A percentile compares a stretch with the other conserved stretches of the same genome.
These are phyloP conservation scores for Tamias sibiricus DNA, from an alignment of 2,113 vertebrate species.

Conservation along the genomic window DNA sequence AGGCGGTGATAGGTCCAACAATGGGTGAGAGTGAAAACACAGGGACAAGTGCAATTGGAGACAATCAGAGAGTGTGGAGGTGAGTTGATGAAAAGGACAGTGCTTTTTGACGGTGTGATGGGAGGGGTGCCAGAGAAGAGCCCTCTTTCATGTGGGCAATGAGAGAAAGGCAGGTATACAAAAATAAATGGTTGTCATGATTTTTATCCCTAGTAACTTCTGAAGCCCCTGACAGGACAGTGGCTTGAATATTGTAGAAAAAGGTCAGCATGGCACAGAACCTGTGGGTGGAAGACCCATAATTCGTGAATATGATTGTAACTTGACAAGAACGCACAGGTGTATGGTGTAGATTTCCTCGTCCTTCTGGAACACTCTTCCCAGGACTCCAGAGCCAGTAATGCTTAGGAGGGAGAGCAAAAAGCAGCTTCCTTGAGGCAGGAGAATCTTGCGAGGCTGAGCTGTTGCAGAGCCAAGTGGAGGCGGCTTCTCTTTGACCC, in stretches of 20 bases:
- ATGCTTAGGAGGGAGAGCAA: not conserved
- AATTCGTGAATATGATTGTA: not conserved
- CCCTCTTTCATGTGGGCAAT: not conserved
- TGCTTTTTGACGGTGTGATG: not conserved
- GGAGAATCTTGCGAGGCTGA: not conserved
- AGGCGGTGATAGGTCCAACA: not conserved
- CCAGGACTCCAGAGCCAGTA: not conserved
- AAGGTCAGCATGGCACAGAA: not conserved
- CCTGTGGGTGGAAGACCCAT: not conserved
- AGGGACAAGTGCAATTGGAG: not conserved
- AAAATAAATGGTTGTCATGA: not conserved
- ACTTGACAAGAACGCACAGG: not conserved
- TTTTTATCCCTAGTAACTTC: not conserved
- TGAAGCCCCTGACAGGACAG: not conserved
- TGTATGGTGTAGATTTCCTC: not conserved
- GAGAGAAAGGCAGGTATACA: not conserved
- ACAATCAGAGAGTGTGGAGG: not conserved
- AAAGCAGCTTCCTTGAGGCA: not conserved
- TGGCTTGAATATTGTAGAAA: not conserved
- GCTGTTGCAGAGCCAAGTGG: not conserved
- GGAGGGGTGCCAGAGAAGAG: not conserved
- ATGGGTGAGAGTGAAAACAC: not conserved
- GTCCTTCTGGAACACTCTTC: not conserved
- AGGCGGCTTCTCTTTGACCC: not conserved
- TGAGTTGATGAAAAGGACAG: rapidly evolving